phyloP scores from a whole-genome alignment of 2,888 invertebrate species.

The Therioaphis trifolii region DNA sequence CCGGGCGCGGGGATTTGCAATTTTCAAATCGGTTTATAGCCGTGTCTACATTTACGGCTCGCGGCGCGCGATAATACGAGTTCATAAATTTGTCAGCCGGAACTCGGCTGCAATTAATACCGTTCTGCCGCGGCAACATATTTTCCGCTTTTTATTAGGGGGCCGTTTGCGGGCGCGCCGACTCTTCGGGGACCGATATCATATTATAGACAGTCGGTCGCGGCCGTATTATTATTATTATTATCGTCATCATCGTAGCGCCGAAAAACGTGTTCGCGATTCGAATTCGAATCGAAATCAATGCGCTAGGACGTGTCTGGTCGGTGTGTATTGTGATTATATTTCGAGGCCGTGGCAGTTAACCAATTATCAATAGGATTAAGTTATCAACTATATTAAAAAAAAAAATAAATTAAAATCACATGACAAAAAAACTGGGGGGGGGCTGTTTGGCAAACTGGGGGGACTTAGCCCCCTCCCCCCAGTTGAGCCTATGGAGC shows the following conservation, averaged over 20 bases:
- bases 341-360: no score
- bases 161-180: neutral
- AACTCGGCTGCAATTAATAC: conserved; percentile 16
- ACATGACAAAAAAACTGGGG: no score
- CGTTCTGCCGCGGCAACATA: conserved; percentile 10
- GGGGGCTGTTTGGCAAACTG: no score
- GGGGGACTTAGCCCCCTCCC: no score
- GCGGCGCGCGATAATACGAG: conserved; percentile 28
- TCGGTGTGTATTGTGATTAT: no score
- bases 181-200: conserved; percentile 35
- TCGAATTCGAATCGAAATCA: conserved; percentile 43
- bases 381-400: no score
- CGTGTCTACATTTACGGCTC: conserved; percentile 16
- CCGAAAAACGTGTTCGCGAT: neutral
- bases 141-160: conserved; percentile 36
- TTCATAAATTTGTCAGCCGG: conserved; percentile 52
- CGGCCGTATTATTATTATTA: neutral
- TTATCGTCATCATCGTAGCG: no score
- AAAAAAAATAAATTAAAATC: no score
- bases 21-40: conserved; percentile 56
- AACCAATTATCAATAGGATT: no score
- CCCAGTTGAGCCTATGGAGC: no score
- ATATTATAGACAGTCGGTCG: neutral
- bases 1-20: conserved; percentile 29
- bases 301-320: neutral